These are phyloP conservation scores for Diprion similis DNA, from an alignment of 1,140 invertebrate species.

Conservation along the genomic window DNA sequence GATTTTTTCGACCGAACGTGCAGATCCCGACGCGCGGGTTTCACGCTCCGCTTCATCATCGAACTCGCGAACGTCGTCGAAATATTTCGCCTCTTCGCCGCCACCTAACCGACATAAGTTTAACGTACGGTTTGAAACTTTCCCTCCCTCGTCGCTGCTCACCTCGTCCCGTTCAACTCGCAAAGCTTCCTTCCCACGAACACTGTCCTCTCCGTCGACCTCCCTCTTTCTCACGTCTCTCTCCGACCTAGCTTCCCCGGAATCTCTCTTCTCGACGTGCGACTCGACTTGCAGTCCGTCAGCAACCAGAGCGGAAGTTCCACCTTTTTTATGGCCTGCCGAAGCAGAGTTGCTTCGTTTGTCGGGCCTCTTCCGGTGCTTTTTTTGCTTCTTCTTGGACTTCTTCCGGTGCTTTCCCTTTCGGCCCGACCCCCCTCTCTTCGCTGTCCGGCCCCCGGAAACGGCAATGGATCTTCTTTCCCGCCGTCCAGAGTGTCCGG, in stretches of 20 bases:
- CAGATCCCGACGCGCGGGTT: not conserved
- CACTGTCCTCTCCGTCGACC: not conserved
- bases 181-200: not conserved
- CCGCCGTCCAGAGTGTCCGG: no score
- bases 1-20: not conserved
- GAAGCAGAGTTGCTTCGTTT: not conserved
- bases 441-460: not conserved
- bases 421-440: not conserved
- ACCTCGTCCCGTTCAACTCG: not conserved
- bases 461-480: no score
- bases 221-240: not conserved
- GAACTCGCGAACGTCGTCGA: not conserved
- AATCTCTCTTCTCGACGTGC: slow-evolving; percentile 1
- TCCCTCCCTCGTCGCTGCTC: not conserved
- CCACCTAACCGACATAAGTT: not conserved
- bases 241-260: not conserved
- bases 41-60: not conserved
- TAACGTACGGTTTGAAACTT: not conserved
- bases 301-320: not conserved
- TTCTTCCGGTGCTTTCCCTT: not conserved
- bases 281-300: not conserved
- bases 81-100: not conserved
- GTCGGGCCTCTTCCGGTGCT: not conserved
- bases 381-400: not conserved
- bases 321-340: not conserved